Base-by-base conservation (phyloP, 2,888 invertebrate species). In the Aspidapion aeneum region DNA sequence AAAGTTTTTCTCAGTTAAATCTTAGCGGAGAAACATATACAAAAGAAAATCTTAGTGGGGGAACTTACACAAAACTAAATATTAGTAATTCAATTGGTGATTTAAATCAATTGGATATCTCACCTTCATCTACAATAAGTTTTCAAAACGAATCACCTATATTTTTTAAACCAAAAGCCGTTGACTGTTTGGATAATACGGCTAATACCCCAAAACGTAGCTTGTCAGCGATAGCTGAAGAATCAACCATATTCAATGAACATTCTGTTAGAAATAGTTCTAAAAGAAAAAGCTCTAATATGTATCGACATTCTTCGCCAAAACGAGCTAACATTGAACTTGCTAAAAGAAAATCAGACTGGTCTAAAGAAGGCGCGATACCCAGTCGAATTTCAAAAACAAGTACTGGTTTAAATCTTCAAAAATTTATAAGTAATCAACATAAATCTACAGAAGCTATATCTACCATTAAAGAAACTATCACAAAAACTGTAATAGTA, bases 11-110 rank as follows among this genome's bases (percentile, higher is more conserved):
- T 61, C 51, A 57, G 50, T 18, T 61, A 2, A 82, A 80, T 75
- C 69, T 80, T 5, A 81, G 80, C 71, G 81, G 82, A 1, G 83
- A 84, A 21, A 75, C 75, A 21, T 75, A 71, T 55, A 68, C 72
- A 22, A 74, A 72, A 64, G 72, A 67, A 3, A 83, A 84, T 52
- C 18, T 71, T 16, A 74, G 73, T 63, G 65, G 70, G 12, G 72
- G 67, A 17, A 85, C 85, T 1, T 85, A 80, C 66, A 82, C 82
- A 3, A 85, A 84, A 73, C 70, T 67, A 3, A 83, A 84, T 50
- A 22, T 70, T 9, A 75, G 72, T 61, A 66, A 69, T 18, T 69
- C 68, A 16, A 19, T 68, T 20, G 68, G 61, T 1, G 60, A 70
- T 17, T 35, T 68, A 22, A 60, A 55, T 16, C 63, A 68, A 57